Evolutionary conservation across 1,140 invertebrate species (phyloP), one percentile per base, ranked within the genome.

Genomic region (Teleogryllus occipitalis): DNA sequence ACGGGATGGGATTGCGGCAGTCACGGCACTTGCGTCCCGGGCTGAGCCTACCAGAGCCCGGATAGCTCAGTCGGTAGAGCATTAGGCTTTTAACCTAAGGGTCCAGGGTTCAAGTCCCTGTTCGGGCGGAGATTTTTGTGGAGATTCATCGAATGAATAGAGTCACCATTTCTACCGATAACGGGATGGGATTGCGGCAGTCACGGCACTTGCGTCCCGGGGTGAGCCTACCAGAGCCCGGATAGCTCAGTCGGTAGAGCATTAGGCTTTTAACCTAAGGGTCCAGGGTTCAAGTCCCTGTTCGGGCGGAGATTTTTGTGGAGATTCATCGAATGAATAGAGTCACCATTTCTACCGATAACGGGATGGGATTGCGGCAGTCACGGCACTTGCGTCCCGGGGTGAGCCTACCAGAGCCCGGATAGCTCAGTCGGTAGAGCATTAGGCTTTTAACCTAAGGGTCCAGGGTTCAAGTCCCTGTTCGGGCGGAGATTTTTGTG

Each of bases 371-470:
- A n/a, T n/a, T n/a, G n/a, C n/a, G n/a, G n/a, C n/a, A n/a, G n/a
- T n/a, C n/a, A n/a, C n/a, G n/a, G n/a, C n/a, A n/a, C n/a, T n/a
- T n/a, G n/a, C n/a, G n/a, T n/a, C n/a, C n/a, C n/a, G n/a, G n/a
- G n/a, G n/a, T n/a, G n/a, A n/a, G n/a, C n/a, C n/a, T 5, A 39
- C 27, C 27, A 5, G 76, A 80, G 79, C 79, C 79, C 76, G 79
- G 79, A 78, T 80, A 80, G 79, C 79, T 80, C 79, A 80, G 79
- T 80, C 79, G 79, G 79, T 80, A 80, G 79, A 80, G 79, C 79
- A 80, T 80, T 80, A 80, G 79, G 76, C 79, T 80, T 80, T 80
- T 80, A 80, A 80, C 76, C 79, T 80, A 80, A 80, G 75, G 79
- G 79, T 80, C 79, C 79, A 80, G 79, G 79, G 79, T 80, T 80